Evolutionary conservation across 35 echinoderm and acorn worm genomes (phyloP).

Genomic region (Ophiothrix spiculata): DNA sequence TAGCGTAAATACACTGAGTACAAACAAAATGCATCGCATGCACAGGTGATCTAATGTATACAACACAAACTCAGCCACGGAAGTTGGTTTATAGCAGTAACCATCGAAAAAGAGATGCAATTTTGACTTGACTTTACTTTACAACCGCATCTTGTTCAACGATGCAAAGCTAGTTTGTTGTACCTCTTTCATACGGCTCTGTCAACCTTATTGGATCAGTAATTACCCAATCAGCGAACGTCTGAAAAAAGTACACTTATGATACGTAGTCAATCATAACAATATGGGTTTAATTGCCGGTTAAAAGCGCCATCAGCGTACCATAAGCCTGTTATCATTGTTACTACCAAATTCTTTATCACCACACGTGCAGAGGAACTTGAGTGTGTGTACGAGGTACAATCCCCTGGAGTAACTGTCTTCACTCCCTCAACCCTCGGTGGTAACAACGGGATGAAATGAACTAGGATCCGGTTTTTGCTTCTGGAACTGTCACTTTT

Average conservation of each 20-base stretch:
- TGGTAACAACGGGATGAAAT: neutral
- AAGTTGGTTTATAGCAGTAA: constrained; percentile 1
- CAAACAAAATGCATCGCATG: neutral
- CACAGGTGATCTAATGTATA: neutral
- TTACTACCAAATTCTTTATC: neutral
- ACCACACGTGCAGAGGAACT: neutral
- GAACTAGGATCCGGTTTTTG: neutral
- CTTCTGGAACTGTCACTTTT: neutral
- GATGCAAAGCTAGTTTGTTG: no score
- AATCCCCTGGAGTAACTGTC: neutral
- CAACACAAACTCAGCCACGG: neutral
- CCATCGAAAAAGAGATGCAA: neutral
- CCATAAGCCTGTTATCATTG: neutral
- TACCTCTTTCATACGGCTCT: no score
- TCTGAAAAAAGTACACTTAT: neutral
- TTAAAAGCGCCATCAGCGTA: neutral
- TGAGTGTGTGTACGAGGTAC: neutral
- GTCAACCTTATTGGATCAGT: neutral
- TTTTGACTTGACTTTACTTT: neutral
- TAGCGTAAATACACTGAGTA: no score
- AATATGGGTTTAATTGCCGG: neutral
- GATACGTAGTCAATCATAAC: neutral
- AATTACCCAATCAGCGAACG: neutral
- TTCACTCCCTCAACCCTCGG: neutral
- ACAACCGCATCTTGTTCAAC: no score